Evolutionary conservation across 2,888 invertebrate species (phyloP).

Genomic region (Archaeoteleia sp.): DNA sequence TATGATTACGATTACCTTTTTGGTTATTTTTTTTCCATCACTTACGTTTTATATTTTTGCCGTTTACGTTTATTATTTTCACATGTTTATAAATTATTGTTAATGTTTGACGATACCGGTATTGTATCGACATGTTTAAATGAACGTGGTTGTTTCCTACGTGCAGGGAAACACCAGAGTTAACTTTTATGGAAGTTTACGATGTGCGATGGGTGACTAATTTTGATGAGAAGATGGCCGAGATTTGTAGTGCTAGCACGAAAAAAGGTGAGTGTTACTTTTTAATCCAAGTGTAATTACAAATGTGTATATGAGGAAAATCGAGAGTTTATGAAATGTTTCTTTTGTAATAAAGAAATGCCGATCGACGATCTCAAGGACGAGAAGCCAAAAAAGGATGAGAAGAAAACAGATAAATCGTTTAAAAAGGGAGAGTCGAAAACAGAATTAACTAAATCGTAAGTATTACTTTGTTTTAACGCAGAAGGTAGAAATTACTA

Average conservation of each 20-base stretch:
- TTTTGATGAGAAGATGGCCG: conserved; percentile 73
- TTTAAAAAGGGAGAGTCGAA: conserved; percentile 36
- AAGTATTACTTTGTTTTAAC: too few species aligned
- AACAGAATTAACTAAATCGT: conserved; percentile 19
- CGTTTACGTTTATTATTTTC: neutral
- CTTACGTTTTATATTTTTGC: conserved; percentile 11
- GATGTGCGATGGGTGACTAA: conserved; percentile 73
- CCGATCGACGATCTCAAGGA: conserved; percentile 39
- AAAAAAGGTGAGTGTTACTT: conserved; percentile 70
- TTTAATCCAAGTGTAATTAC: neutral
- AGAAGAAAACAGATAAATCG: conserved; percentile 49
- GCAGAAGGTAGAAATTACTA: too few species aligned
- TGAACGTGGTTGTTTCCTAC: conserved; percentile 65
- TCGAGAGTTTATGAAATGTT: too few species aligned
- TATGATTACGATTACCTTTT: conserved; percentile 13
- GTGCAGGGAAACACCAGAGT: conserved; percentile 75
- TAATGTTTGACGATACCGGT: conserved; percentile 8
- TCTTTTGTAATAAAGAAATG: neutral
- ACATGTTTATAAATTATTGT: conserved; percentile 15
- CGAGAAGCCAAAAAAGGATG: conserved; percentile 27
- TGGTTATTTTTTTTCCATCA: conserved; percentile 18
- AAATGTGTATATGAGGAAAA: too few species aligned
- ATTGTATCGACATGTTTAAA: conserved; percentile 42
- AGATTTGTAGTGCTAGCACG: conserved; percentile 60
- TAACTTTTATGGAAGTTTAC: conserved; percentile 74